Base-by-base conservation (phyloP, 2,888 invertebrate genomes). In the Geophilus truncorum region DNA sequence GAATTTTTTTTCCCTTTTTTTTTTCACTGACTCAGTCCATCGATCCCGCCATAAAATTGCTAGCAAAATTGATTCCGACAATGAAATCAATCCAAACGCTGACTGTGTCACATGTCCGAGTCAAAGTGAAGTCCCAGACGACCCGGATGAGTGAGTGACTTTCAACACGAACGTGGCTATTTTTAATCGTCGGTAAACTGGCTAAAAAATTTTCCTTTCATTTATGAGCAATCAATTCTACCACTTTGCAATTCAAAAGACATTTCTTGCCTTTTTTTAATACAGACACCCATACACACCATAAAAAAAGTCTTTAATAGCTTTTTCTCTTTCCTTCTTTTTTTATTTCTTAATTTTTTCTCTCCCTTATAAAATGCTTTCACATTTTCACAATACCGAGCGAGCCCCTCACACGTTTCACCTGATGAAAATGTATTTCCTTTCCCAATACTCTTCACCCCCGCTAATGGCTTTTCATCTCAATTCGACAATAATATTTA, bases 381-480 rank as follows among this genome's bases (percentile, higher is more conserved):
- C 62, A 62, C 62, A 62, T 62, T 62, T 62, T 62, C 62, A 62
- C 62, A 62, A 62, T 57, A 25, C 62, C 62, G 10, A 62, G 28
- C 62, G 25, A 5, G 7, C 28, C 25, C 62, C 23, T 23, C 62
- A 45, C 62, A 23, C 45, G 45, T 18, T 45, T 62, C 62, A 62
- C 62, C 62, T 62, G 62, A 62, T 62, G 62, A 62, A 62, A 62
- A 62, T 62, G 62, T 62, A 62, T 62, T 62, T 62, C 62, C 62
- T 62, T 62, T 62, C 25, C 25, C 62, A 62, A 62, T 62, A 62
- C 62, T 62, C 62, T 23, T 62, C 62, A 62, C 62, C 62, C 62
- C 45, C 45, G 6, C 62, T 62, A 62, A 62, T 62, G 62, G 62
- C 62, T 62, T 62, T 62, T 62, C 62, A 25, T 62, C 62, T 62